Base-by-base conservation (phyloP, 2,888 invertebrate genomes). In the Calephelis perditalis region DNA sequence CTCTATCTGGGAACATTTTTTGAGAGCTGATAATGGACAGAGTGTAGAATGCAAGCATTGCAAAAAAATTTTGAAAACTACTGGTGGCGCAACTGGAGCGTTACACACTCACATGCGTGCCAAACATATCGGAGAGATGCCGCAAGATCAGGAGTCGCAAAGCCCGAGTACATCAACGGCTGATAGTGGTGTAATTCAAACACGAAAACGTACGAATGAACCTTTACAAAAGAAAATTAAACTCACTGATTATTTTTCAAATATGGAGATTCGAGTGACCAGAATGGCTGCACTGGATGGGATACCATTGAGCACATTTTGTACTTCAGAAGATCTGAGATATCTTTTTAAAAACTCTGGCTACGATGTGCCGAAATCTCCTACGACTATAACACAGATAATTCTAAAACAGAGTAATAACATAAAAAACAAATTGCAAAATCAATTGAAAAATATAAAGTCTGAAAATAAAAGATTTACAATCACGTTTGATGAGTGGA, bases 221-320 rank as follows among this genome's bases (percentile, higher is more conserved):
- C 15, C 35, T 37, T 36, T 36, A 55, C 55, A 45, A 36, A 58
- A 58, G 46, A 58, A 46, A 58, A 15, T 46, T 10, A 58, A 58
- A 58, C 46, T 58, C 15, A 46, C 36, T 35, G 46, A 58, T 58
- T 57, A 44, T 57, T 57, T 46, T 36, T 15, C 45, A 57, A 15
- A 35, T n/a, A 58, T 58, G 58, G 58, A 58, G 36, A 40, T 40
- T 12, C 49, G 40, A 58, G 52, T 58, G 49, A 40, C 37, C 40
- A 52, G 52, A 52, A 58, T 58, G 58, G 43, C 37, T 36, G 58
- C 58, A n/a, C 49, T 56, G 44, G 58, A 58, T 61, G 58, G 47
- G 52, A 64, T 56, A 52, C 56, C 58, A 57, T 52, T 64, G 57
- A 36, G 57, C 49, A 64, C 49, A 57, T 61, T 61, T 43, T 49